Conservation (phyloP, 2,888 invertebrate genomes). For the Drosophila percnosoma region DNA sequence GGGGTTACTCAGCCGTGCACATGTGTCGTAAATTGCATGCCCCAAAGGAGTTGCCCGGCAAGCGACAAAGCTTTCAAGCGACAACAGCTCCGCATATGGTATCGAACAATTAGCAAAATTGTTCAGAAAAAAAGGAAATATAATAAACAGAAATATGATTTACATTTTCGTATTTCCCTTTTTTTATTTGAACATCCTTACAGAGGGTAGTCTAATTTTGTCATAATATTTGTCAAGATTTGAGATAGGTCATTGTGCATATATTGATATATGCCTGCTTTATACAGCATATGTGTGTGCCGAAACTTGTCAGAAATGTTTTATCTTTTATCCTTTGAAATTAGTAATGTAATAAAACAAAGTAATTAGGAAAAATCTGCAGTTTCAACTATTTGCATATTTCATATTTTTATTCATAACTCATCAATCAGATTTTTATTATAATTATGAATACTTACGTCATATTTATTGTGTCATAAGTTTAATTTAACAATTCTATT, state of each 20-base stretch:
- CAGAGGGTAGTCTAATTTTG: neutral
- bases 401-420: neutral
- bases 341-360: no score
- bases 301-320: no score
- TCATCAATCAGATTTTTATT: neutral
- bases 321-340: neutral
- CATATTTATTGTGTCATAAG: no score
- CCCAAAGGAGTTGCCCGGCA: constrained; percentile 56
- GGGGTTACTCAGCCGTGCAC: constrained; percentile 50
- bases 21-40: constrained; percentile 73
- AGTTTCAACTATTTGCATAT: neutral
- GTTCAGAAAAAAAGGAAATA: constrained; percentile 11
- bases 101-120: constrained; percentile 72
- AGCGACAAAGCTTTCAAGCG: constrained; percentile 12
- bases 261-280: neutral
- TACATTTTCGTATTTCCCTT: constrained; percentile 7
- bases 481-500: neutral
- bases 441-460: no score
- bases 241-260: neutral
- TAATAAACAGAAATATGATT: constrained; percentile 32
- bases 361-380: neutral
- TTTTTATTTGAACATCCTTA: constrained; percentile 3
- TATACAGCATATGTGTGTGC: no score
- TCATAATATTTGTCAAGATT: neutral
- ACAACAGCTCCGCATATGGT: constrained; percentile 38